Evolutionary conservation across 2,113 vertebrate genomes (phyloP).

Genomic region (Seriola aureovittata): DNA sequence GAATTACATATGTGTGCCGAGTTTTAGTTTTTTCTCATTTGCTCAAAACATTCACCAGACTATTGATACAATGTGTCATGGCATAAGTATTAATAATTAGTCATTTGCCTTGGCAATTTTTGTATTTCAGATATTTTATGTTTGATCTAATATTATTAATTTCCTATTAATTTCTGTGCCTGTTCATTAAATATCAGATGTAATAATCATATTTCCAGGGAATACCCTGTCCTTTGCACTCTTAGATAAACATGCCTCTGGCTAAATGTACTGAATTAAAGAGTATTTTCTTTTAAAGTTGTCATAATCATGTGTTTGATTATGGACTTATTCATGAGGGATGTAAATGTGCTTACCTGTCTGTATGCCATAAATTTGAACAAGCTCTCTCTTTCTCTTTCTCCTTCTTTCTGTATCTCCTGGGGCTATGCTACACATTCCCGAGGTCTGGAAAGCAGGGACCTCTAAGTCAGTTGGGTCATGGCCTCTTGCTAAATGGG

Average conservation of each 20-base stretch:
- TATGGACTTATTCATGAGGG: not conserved
- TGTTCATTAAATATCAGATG: not conserved
- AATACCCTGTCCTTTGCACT: not conserved
- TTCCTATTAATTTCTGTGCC: not conserved
- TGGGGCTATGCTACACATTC: constrained; percentile 56
- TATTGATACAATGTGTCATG: too few relatives aligned
- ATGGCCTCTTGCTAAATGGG: constrained; percentile 64
- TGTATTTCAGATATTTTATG: too few relatives aligned
- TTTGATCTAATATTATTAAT: not conserved
- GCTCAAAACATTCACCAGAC: too few relatives aligned
- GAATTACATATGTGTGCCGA: not conserved
- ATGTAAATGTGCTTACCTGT: not conserved
- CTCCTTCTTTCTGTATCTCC: constrained; percentile 9
- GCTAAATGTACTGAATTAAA: not conserved
- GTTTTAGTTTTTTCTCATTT: too few relatives aligned
- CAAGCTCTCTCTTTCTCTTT: not conserved
- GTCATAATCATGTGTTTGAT: not conserved
- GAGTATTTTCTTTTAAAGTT: not conserved
- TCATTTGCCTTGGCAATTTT: not conserved
- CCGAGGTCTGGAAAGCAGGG: constrained; percentile 49
- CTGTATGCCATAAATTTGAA: constrained; percentile 20
- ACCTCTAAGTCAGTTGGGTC: constrained; percentile 56
- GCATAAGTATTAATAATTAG: not conserved
- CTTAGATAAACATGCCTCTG: not conserved
- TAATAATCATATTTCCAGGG: not conserved